Conservation (phyloP, 2,113 vertebrate species). For the Lepidiolamprologus cunningtoni region DNA sequence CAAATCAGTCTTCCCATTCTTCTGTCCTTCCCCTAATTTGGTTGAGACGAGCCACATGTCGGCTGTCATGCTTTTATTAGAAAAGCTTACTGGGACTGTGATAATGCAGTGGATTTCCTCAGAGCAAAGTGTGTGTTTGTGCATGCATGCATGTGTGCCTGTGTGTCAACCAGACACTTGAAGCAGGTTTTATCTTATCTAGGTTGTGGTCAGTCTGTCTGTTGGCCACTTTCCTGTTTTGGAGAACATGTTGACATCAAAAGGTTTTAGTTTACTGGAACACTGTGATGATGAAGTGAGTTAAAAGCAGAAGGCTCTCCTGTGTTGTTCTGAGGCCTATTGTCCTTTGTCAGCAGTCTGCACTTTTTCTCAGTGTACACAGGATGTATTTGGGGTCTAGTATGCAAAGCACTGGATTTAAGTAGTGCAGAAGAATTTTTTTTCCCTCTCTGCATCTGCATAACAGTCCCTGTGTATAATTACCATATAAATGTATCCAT, state of each 20-base stretch:
- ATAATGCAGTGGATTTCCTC: background rate
- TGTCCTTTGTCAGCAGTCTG: slow-evolving; percentile 34
- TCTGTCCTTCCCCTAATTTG: slow-evolving; percentile 12
- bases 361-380: background rate
- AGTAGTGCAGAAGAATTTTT: background rate
- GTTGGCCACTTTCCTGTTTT: slow-evolving; percentile 57
- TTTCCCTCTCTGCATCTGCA: background rate
- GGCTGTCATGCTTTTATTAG: slow-evolving; percentile 6
- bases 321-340: slow-evolving; percentile 27
- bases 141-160: background rate
- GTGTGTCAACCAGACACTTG: background rate
- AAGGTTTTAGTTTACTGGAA: slow-evolving; percentile 40
- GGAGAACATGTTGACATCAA: slow-evolving; percentile 41
- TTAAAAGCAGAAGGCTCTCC: slow-evolving; percentile 47
- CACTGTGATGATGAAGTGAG: slow-evolving; percentile 22
- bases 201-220: slow-evolving; percentile 49
- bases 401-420: background rate
- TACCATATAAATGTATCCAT: background rate
- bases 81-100: background rate
- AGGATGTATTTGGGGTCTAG: slow-evolving; percentile 13
- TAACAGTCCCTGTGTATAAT: background rate
- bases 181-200: slow-evolving; percentile 37
- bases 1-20: slow-evolving; percentile 25
- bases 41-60: slow-evolving; percentile 43
- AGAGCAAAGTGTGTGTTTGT: background rate